phyloP scores from a whole-genome alignment of 1,140 invertebrate species.

The Drosophila subpulchrella region DNA sequence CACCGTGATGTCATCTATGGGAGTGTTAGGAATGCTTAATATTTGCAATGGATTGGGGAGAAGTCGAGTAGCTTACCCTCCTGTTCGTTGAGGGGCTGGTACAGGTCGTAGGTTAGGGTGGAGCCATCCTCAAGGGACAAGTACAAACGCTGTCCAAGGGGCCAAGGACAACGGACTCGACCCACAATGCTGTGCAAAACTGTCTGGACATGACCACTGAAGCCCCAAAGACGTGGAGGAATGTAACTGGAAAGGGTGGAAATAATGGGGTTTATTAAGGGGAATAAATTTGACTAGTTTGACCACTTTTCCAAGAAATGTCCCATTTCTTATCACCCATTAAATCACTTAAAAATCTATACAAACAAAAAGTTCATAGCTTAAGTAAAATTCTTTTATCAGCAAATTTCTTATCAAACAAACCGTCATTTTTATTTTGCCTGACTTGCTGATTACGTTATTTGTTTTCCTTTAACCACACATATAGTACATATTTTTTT shows the following conservation, averaged over 20 bases:
- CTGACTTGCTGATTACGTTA: no score
- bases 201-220: constrained; percentile 96
- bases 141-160: constrained; percentile 91
- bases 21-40: constrained; percentile 36
- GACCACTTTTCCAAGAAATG: not conserved
- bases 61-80: constrained; percentile 86
- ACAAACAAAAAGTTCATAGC: not conserved
- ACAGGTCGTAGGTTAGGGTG: constrained; percentile 96
- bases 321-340: no score
- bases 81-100: constrained; percentile 90
- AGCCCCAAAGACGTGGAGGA: constrained; percentile 96
- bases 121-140: constrained; percentile 91
- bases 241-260: constrained; percentile 89
- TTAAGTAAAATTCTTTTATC: constrained; percentile 5
- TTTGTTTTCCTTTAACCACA: not conserved
- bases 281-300: not conserved
- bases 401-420: constrained; percentile 2
- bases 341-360: not conserved
- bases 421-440: not conserved
- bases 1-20: constrained; percentile 93
- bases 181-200: constrained; percentile 95
- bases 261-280: not conserved
- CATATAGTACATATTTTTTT: not conserved
- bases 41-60: not conserved
- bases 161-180: constrained; percentile 92